Evolutionary conservation across 2,797 vertebrate species (phyloP).

Genomic region (Pteronotus mesoamericanus): DNA sequence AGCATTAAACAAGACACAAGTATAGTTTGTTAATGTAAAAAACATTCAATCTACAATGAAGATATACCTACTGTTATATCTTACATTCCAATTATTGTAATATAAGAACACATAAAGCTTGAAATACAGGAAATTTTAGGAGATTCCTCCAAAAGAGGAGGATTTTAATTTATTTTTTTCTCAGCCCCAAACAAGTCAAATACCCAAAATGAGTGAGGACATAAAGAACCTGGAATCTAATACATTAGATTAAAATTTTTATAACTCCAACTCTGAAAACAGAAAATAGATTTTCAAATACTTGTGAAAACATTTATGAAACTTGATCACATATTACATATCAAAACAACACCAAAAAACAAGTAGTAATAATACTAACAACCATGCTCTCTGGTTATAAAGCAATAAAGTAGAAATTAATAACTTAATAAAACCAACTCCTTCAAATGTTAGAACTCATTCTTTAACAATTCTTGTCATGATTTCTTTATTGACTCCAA

Average conservation of each 20-base stretch:
- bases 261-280: not conserved
- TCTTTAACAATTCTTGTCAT: conserved; percentile 27
- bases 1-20: not conserved
- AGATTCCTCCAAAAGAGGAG: not conserved
- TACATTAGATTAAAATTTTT: not conserved
- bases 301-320: conserved; percentile 17
- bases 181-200: not conserved
- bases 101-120: not conserved
- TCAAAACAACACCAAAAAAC: conserved; percentile 8
- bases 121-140: not conserved
- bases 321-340: not conserved
- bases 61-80: not conserved
- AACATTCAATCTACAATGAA: not conserved
- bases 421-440: conserved; percentile 37
- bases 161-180: conserved; percentile 24
- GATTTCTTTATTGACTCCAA: not conserved
- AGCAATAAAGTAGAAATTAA: not conserved
- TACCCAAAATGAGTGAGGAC: not conserved
- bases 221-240: conserved; percentile 21
- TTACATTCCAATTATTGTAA: not conserved
- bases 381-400: conserved; percentile 12
- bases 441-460: conserved; percentile 2
- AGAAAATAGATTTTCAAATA: not conserved
- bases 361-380: not conserved
- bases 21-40: not conserved